Conservation (phyloP, 2,888 invertebrate genomes). For the Sarcophaga caerulescens region DNA sequence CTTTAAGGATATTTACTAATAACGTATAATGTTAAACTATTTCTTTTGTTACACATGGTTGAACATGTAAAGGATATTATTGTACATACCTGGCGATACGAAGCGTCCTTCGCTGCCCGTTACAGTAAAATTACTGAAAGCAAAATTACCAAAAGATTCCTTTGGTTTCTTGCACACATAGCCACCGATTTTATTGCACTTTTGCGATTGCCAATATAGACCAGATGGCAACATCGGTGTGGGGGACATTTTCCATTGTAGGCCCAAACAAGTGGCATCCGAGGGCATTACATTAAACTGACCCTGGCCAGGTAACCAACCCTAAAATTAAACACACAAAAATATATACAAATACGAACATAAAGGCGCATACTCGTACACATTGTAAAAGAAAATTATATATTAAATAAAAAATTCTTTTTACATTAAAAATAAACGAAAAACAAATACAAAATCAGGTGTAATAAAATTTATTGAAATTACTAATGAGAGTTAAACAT, state of each 20-base stretch:
- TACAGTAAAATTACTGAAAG: slow-evolving; percentile 83
- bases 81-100: slow-evolving; percentile 83
- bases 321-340: slow-evolving; percentile 73
- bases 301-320: slow-evolving; percentile 85
- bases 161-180: slow-evolving; percentile 85
- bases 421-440: too few species aligned
- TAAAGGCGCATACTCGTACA: too few species aligned
- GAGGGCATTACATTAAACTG: slow-evolving; percentile 76
- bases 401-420: too few species aligned
- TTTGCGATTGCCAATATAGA: slow-evolving; percentile 86
- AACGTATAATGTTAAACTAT: background rate
- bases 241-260: slow-evolving; percentile 87
- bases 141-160: slow-evolving; percentile 72
- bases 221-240: slow-evolving; percentile 86
- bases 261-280: slow-evolving; percentile 82
- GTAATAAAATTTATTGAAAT: background rate
- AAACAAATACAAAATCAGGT: background rate
- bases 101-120: slow-evolving; percentile 85
- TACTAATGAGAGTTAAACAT: too few species aligned
- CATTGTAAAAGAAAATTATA: too few species aligned
- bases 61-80: background rate
- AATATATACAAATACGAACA: too few species aligned
- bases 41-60: background rate
- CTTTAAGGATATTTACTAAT: slow-evolving; percentile 8
- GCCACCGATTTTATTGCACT: slow-evolving; percentile 85